Conservation (phyloP, 1,140 invertebrate genomes). For the Neotoxoptera formosana region DNA sequence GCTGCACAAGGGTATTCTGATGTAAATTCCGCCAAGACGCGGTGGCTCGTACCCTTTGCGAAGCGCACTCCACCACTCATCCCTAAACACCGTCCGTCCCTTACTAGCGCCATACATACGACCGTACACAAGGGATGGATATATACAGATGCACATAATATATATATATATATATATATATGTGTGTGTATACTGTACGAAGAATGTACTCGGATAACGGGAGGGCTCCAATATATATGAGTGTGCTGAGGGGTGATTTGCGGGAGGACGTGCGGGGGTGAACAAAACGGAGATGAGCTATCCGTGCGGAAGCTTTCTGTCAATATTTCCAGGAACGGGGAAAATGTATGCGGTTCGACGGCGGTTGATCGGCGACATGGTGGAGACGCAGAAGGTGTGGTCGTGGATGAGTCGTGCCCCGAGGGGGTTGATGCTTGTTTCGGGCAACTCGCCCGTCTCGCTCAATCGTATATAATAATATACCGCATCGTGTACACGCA, state of each 20-base stretch:
- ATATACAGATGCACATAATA: neutral
- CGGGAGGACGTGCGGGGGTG: neutral
- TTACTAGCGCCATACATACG: neutral
- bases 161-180: neutral
- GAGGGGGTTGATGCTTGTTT: neutral
- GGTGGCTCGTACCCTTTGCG: neutral
- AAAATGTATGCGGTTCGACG: neutral
- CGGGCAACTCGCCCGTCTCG: no score
- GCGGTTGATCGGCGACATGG: neutral
- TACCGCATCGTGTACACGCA: neutral
- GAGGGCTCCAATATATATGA: no score
- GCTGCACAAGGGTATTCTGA: slow-evolving; percentile 12
- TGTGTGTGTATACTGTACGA: neutral
- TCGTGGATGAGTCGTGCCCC: neutral
- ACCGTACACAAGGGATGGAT: neutral
- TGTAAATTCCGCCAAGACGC: slow-evolving; percentile 37
- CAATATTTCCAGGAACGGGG: slow-evolving; percentile 23
- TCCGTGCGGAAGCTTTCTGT: slow-evolving; percentile 42
- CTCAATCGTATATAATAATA: neutral
- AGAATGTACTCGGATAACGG: neutral
- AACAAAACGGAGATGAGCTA: slow-evolving; percentile 44
- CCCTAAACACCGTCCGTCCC: neutral
- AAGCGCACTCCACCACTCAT: neutral
- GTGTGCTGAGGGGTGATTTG: neutral
- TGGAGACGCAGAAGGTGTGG: neutral